Evolutionary conservation across 2,797 vertebrate genomes (phyloP).

Genomic region (Mus caroli): DNA sequence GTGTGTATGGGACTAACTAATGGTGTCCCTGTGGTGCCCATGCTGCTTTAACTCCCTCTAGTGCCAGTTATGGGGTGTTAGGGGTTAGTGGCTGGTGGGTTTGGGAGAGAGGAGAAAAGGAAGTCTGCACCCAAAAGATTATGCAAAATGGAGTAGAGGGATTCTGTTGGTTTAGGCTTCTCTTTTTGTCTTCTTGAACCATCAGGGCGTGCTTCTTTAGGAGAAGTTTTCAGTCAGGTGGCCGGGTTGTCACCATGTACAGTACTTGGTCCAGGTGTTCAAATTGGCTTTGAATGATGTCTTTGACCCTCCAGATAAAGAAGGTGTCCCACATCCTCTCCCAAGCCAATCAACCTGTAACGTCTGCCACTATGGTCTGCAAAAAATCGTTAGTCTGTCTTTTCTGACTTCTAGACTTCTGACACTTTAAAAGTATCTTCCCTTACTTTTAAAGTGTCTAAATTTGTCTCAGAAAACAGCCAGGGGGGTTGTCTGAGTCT

Average conservation of each 20-base stretch:
- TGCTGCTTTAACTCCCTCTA: background rate
- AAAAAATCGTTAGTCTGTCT: background rate
- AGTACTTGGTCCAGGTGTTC: background rate
- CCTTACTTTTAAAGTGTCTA: background rate
- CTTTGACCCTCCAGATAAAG: background rate
- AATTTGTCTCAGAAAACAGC: background rate
- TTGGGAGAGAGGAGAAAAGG: background rate
- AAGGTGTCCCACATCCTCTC: background rate
- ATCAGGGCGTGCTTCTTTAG: background rate
- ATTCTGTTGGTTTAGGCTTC: background rate
- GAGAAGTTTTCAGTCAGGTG: background rate
- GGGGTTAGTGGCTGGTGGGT: background rate
- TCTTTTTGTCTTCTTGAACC: background rate
- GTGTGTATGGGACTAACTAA: background rate
- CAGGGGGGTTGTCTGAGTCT: too few species aligned
- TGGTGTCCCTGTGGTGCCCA: background rate
- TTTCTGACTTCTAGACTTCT: background rate
- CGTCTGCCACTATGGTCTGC: background rate
- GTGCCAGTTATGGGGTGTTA: background rate
- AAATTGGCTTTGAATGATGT: background rate
- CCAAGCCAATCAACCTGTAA: background rate
- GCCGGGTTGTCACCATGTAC: background rate
- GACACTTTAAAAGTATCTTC: background rate
- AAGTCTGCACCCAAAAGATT: background rate
- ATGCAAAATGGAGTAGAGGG: background rate